These are phyloP conservation scores for Caenorhabditis sp. DNA, from an alignment of 2,888 invertebrate genomes.

Conservation along the genomic window DNA sequence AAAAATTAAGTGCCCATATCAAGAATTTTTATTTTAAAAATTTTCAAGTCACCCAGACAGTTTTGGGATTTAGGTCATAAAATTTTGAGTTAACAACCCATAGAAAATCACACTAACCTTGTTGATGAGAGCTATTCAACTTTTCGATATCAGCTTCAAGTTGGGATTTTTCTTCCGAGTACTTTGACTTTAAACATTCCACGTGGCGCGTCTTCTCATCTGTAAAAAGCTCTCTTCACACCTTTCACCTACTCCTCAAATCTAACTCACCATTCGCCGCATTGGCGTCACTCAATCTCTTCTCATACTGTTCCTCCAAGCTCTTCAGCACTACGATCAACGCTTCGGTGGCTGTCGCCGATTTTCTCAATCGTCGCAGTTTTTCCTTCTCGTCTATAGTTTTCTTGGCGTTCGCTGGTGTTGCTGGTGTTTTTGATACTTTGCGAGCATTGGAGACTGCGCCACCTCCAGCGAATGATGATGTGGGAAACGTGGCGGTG, in stretches of 20 bases:
- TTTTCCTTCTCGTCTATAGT: conserved; percentile 16
- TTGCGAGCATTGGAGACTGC: no score
- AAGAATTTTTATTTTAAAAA: no score
- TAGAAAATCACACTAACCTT: conserved; percentile 17
- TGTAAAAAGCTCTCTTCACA: conserved; percentile 5
- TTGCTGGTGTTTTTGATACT: conserved; percentile 3
- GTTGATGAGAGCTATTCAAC: conserved; percentile 31
- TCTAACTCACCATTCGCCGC: not conserved
- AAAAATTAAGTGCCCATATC: no score
- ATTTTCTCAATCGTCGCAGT: conserved; percentile 29
- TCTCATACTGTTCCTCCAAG: conserved; percentile 13
- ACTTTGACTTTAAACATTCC: conserved; percentile 20
- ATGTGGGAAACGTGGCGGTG: conserved; percentile 31
- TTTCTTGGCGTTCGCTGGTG: conserved; percentile 2
- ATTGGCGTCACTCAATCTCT: not conserved
- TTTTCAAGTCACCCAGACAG: no score
- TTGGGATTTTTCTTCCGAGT: conserved; percentile 16
- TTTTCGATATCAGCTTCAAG: conserved; percentile 29
- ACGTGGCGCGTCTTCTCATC: conserved; percentile 21
- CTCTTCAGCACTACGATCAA: conserved; percentile 25
- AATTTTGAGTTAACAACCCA: not conserved
- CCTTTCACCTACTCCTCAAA: not conserved
- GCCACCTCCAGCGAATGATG: conserved; percentile 46
- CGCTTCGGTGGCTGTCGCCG: conserved; percentile 26
- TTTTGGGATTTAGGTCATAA: not conserved